Evolutionary conservation across 2,888 invertebrate genomes (phyloP).

Genomic region (Drosophila colorata): DNA sequence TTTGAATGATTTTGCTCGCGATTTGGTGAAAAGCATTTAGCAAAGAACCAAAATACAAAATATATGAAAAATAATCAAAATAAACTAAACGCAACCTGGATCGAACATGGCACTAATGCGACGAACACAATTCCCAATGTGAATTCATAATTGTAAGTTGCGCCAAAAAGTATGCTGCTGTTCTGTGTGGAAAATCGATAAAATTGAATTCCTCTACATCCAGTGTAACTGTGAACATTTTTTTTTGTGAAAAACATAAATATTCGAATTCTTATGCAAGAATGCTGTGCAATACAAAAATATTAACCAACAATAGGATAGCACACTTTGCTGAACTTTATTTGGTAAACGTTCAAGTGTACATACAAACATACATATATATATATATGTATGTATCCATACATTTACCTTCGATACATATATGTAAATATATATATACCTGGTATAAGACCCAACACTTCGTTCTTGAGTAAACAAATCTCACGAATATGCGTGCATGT

Average conservation of each 20-base stretch:
- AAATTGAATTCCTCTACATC: constrained; percentile 15
- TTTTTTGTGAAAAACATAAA: not conserved
- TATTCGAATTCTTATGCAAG: not conserved
- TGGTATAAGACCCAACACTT: not conserved
- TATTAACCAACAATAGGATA: not conserved
- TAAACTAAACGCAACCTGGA: not conserved
- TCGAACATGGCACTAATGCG: not conserved
- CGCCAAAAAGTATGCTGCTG: constrained; percentile 27
- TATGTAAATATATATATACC: not conserved
- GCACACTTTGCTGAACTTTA: not conserved
- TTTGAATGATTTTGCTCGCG: constrained; percentile 4
- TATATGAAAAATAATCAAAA: constrained; percentile 2
- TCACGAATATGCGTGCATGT: not conserved
- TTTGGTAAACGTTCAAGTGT: not conserved
- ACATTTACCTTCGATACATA: not conserved
- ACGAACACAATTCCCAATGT: not conserved
- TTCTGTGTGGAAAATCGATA: constrained; percentile 50
- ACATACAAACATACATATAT: not conserved
- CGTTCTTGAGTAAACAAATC: not conserved
- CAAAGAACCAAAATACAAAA: not conserved
- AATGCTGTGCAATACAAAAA: not conserved
- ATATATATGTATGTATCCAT: not conserved
- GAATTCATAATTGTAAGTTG: constrained; percentile 12
- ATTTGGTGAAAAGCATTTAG: constrained; percentile 15
- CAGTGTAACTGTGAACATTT: not conserved